Percentiles rank a stretch among this genome's conserved stretches.
Evolutionary conservation across 2,113 vertebrate species (phyloP).

Genomic region (Psittacus erithacus): DNA sequence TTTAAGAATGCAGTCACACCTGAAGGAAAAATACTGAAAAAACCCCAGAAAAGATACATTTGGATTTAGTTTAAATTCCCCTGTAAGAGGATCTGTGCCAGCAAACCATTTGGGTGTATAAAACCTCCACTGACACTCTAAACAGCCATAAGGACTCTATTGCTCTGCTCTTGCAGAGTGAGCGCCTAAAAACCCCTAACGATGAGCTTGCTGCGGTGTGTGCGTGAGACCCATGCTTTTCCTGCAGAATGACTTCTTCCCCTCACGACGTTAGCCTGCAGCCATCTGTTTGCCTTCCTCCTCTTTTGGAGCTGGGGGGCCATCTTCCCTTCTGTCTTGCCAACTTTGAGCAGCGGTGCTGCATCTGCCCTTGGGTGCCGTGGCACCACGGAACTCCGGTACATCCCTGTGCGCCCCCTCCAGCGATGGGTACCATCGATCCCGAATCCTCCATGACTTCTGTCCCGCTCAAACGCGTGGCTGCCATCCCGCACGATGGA

Average conservation of each 20-base stretch:
- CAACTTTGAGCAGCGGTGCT: accelerated
- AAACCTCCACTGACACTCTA: neutral
- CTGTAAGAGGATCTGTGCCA: neutral
- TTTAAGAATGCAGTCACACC: neutral
- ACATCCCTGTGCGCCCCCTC: neutral
- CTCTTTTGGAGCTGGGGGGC: neutral
- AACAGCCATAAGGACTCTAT: accelerated
- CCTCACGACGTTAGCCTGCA: accelerated
- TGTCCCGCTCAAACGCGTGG: accelerated
- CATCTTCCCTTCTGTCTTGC: accelerated
- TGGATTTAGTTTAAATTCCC: neutral
- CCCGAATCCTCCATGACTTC: neutral
- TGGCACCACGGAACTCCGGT: accelerated
- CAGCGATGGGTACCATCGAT: neutral
- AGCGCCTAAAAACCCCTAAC: accelerated
- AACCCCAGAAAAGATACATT: neutral
- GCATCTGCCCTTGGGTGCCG: accelerated
- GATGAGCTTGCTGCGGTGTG: accelerated
- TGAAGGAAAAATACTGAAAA: neutral
- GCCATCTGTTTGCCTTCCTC: accelerated
- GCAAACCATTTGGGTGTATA: accelerated
- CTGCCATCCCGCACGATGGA: accelerated
- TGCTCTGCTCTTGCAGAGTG: neutral
- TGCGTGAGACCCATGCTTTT: accelerated
- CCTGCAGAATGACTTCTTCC: neutral